Base-by-base conservation (phyloP, 2,113 vertebrate species). In the Hippolais icterina region DNA sequence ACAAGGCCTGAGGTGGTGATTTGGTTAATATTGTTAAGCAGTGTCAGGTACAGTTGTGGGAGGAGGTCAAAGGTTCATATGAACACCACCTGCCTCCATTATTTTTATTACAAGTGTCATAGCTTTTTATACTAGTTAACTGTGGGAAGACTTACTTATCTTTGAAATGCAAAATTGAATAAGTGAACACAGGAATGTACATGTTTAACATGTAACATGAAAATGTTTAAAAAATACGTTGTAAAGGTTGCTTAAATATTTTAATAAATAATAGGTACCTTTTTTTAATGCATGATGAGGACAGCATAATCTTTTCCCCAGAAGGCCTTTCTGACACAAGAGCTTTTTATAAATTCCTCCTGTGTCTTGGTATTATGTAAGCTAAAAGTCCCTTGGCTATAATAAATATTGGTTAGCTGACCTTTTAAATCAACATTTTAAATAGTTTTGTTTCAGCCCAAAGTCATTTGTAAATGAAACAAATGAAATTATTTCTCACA, bases 401-500 rank as follows among this genome's bases (percentile, higher is more conserved):
- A 76, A 93, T 91, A 95, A 96, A 76, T 95, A 95, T 31, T 75
- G 64, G 89, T 78, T 85, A 91, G 68, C 68, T 96, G 93, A 91
- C 59, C 90, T 94, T 96, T 96, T 54, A 80, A 94, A 89, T 90
- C 41, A 92, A 75, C 21, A 50, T 91, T 93, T 95, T 63, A 96
- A 94, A 85, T 91, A 90, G 74, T 83, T 95, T 96, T 41, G 24
- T 95, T 92, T 94, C 91, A 93, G 84, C 49, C 52, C 41, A 52
- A 74, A 90, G 29, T 74, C 86, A 90, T 97, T 97, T 90, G n/a
- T 92, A 97, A 97, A 93, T 86, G 42, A 96, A 94, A 78, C 47
- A 86, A 91, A 82, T 94, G 2, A 17, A 85, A 81, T 65, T 47
- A 87, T 94, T 96, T 93, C 27, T 93, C 78, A 65, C 52, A 65